A percentile compares a stretch with the other conserved stretches of the same genome.
phyloP scores from a whole-genome alignment of 64 coral and sea anemone species.

The Cladopsammia gracilis region DNA sequence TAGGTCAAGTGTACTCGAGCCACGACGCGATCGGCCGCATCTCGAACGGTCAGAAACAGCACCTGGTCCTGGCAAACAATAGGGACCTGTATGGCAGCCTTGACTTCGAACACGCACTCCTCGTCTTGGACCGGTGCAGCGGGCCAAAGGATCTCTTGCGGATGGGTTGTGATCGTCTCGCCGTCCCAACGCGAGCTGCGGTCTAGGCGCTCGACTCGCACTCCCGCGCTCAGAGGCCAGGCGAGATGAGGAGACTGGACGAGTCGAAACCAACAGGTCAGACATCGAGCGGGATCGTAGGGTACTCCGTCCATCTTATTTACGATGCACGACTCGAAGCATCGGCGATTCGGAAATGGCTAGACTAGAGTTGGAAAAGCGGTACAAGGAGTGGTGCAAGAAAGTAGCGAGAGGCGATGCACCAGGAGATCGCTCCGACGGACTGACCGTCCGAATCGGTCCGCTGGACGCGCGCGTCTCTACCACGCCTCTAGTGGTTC shows the following conservation, averaged over 20 bases:
- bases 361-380: neutral
- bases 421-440: neutral
- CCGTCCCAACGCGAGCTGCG: neutral
- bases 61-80: neutral
- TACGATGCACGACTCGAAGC: neutral
- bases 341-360: neutral
- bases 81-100: neutral
- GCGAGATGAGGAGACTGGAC: neutral
- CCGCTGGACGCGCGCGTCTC: neutral
- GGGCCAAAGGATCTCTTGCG: neutral
- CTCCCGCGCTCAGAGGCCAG: neutral
- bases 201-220: neutral
- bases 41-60: neutral
- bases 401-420: neutral
- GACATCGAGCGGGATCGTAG: neutral
- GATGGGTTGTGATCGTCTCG: neutral
- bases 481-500: neutral
- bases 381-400: neutral
- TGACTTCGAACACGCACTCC: neutral
- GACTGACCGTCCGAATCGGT: neutral
- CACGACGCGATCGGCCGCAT: neutral
- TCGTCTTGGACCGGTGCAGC: neutral
- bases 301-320: neutral
- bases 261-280: neutral
- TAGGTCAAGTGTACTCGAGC: neutral